Conservation (phyloP, 2,797 vertebrate genomes). For the Garrulus glandarius region DNA sequence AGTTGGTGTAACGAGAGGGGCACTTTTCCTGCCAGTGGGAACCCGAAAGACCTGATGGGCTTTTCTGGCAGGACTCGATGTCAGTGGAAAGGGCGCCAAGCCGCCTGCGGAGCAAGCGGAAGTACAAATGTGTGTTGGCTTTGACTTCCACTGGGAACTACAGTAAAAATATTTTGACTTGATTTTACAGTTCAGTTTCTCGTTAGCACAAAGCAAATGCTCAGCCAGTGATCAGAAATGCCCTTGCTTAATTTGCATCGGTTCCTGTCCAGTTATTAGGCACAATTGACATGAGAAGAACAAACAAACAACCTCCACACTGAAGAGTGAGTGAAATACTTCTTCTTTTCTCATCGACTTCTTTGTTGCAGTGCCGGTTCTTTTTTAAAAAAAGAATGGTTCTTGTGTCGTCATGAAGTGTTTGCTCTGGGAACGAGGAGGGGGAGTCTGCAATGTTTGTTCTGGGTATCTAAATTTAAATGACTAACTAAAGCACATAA, state of each 20-base stretch:
- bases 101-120: background rate
- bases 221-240: constrained; percentile 48
- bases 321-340: background rate
- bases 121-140: background rate
- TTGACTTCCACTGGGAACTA: constrained; percentile 16
- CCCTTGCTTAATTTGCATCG: constrained; percentile 45
- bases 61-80: constrained; percentile 8
- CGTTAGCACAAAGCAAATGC: background rate
- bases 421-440: constrained; percentile 17
- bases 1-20: background rate
- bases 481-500: constrained; percentile 18
- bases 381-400: background rate
- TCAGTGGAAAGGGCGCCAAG: background rate
- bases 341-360: background rate
- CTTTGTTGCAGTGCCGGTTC: background rate
- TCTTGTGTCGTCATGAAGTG: background rate
- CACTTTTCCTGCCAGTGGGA: constrained; percentile 44
- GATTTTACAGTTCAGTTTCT: constrained; percentile 37
- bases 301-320: background rate
- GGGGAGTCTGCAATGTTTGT: constrained; percentile 2
- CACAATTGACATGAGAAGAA: background rate
- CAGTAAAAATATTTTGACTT: constrained; percentile 54
- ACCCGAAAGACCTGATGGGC: constrained; percentile 43
- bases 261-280: constrained; percentile 53
- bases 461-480: constrained; percentile 52